A percentile compares a stretch with the other conserved stretches of the same genome.
These are phyloP conservation scores for Drosophila rufa DNA, from an alignment of 1,140 invertebrate species.

Conservation along the genomic window DNA sequence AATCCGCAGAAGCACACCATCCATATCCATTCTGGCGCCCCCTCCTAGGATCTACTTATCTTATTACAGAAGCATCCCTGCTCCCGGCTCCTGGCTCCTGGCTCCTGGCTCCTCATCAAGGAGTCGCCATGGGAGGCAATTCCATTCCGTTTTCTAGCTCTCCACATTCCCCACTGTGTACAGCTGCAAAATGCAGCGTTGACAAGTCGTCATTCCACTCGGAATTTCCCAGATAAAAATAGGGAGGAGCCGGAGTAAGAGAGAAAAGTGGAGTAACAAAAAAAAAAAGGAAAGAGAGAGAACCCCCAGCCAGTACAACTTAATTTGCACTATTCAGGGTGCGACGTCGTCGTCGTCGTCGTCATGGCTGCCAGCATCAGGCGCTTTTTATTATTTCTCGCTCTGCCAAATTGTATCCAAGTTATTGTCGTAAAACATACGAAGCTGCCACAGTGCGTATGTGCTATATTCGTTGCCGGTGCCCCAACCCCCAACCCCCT, in stretches of 20 bases:
- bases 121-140: slow-evolving; percentile 52
- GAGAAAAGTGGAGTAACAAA: neutral
- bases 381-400: slow-evolving; percentile 67
- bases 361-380: slow-evolving; percentile 53
- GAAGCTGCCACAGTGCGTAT: slow-evolving; percentile 64
- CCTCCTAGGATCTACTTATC: slow-evolving; percentile 32
- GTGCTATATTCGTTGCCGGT: slow-evolving; percentile 53
- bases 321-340: slow-evolving; percentile 79
- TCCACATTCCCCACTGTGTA: slow-evolving; percentile 46
- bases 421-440: slow-evolving; percentile 79
- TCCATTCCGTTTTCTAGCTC: slow-evolving; percentile 39
- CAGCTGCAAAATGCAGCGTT: slow-evolving; percentile 71
- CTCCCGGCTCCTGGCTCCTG: neutral
- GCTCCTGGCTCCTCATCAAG: slow-evolving; percentile 28
- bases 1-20: slow-evolving; percentile 11
- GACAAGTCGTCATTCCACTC: slow-evolving; percentile 63
- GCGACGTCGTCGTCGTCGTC: slow-evolving; percentile 28
- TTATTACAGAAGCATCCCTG: slow-evolving; percentile 36
- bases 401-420: slow-evolving; percentile 80
- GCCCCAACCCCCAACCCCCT: neutral
- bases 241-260: neutral
- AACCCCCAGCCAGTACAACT: slow-evolving; percentile 54
- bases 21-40: no score
- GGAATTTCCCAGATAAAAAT: slow-evolving; percentile 31
- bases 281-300: neutral